Evolutionary conservation across 2,113 vertebrate species (phyloP).

Genomic region (Naja naja): DNA sequence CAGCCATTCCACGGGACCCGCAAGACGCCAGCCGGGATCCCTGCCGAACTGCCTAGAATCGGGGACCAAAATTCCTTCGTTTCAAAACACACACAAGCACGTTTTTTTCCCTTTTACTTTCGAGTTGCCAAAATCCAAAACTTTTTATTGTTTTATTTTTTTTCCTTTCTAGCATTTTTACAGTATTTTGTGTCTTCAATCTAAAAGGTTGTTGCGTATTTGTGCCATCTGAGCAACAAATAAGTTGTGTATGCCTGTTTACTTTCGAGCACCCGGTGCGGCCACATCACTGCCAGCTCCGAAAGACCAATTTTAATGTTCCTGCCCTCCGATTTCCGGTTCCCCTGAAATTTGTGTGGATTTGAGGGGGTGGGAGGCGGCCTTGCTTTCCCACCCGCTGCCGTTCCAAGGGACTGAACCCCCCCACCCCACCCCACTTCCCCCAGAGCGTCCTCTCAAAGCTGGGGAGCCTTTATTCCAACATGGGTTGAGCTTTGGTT

Average conservation of each 20-base stretch:
- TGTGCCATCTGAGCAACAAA: conserved; percentile 57
- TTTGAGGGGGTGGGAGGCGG: fast-evolving
- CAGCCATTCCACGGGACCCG: conserved; percentile 47
- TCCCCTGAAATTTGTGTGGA: fast-evolving
- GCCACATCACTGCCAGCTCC: conserved; percentile 2
- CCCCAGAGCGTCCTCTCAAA: neutral
- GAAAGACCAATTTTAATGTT: neutral
- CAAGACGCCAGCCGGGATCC: neutral
- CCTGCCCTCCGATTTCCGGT: conserved; percentile 12
- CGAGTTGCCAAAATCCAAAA: conserved; percentile 70
- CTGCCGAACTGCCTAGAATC: conserved; percentile 33
- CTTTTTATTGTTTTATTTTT: conserved; percentile 51
- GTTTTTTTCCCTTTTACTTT: conserved; percentile 21
- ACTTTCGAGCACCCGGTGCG: conserved; percentile 38
- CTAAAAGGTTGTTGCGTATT: conserved; percentile 67
- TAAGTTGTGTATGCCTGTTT: conserved; percentile 56
- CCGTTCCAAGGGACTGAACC: neutral
- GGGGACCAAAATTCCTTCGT: conserved; percentile 66
- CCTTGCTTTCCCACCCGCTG: neutral
- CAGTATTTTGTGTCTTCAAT: conserved; percentile 70
- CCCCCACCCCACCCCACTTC: neutral
- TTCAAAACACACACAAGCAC: neutral
- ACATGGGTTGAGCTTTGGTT: neutral
- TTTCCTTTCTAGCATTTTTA: conserved; percentile 71
- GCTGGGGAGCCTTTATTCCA: neutral